phyloP scores from a whole-genome alignment of 2,797 vertebrate species.

The Eulemur rubriventer region DNA sequence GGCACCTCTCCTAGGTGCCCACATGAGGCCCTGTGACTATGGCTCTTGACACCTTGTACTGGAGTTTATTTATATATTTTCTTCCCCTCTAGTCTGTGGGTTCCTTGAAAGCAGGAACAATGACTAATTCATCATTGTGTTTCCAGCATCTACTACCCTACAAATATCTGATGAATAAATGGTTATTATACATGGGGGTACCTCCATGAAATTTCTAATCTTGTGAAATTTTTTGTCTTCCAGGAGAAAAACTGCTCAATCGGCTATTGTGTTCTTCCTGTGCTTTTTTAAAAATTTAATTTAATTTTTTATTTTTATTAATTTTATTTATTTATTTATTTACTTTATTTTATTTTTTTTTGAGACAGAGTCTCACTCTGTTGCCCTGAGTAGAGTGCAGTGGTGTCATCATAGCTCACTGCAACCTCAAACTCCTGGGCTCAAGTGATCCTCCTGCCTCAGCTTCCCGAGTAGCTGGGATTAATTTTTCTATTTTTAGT shows the following conservation, averaged over 20 bases:
- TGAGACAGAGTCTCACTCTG: too few relatives aligned
- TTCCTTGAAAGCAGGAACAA: constrained; percentile 42
- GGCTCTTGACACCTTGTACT: background rate
- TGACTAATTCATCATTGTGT: background rate
- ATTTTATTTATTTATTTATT: too few relatives aligned
- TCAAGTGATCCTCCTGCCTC: too few relatives aligned
- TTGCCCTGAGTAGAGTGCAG: too few relatives aligned
- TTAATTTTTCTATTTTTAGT: too few relatives aligned
- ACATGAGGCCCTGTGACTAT: background rate
- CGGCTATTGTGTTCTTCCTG: background rate
- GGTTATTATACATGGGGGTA: background rate
- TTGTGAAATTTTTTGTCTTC: background rate
- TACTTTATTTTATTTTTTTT: too few relatives aligned
- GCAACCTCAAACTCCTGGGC: too few relatives aligned
- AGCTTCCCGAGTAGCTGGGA: too few relatives aligned
- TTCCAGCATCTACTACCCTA: background rate
- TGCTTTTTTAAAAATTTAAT: background rate
- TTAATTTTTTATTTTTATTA: too few relatives aligned
- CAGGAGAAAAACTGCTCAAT: background rate
- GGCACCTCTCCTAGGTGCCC: background rate
- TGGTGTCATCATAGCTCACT: too few relatives aligned
- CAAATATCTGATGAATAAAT: background rate
- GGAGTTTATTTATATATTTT: background rate
- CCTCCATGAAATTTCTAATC: constrained; percentile 22
- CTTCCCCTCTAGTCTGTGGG: background rate